These are phyloP conservation scores for Pseudorectes ferrugineus DNA, from an alignment of 2,113 vertebrate genomes.

Conservation along the genomic window DNA sequence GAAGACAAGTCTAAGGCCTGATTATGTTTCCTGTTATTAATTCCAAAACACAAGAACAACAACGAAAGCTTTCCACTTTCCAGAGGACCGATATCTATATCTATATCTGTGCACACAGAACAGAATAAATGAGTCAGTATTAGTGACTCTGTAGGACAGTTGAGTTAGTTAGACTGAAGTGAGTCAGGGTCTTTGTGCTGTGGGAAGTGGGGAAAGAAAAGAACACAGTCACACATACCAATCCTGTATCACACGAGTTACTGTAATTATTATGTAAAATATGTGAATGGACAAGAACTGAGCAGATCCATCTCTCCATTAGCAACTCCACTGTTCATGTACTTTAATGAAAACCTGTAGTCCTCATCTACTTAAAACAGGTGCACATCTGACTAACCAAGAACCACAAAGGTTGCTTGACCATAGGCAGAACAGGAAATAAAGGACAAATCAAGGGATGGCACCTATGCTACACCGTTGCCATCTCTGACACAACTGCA, in stretches of 20 bases:
- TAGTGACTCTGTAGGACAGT: not conserved
- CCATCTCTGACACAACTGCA: not conserved
- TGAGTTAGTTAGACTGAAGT: not conserved
- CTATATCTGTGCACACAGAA: rapidly evolving
- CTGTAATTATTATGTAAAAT: not conserved
- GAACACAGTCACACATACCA: not conserved
- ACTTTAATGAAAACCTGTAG: not conserved
- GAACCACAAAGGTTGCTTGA: not conserved
- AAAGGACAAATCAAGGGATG: not conserved
- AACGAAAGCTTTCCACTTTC: not conserved
- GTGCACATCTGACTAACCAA: not conserved
- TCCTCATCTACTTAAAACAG: not conserved
- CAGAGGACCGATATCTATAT: rapidly evolving
- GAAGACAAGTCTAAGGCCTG: not conserved
- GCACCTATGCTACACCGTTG: rapidly evolving
- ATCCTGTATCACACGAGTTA: not conserved
- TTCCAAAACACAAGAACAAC: not conserved
- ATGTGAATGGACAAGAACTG: not conserved
- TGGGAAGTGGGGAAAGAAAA: not conserved
- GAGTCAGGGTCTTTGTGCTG: not conserved
- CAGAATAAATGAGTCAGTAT: not conserved
- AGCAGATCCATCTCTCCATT: not conserved
- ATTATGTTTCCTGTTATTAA: not conserved
- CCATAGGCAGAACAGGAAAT: not conserved
- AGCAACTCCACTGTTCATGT: not conserved